These are phyloP conservation scores for Himalopsyche japonica DNA, from an alignment of 2,888 invertebrate genomes.

Conservation along the genomic window DNA sequence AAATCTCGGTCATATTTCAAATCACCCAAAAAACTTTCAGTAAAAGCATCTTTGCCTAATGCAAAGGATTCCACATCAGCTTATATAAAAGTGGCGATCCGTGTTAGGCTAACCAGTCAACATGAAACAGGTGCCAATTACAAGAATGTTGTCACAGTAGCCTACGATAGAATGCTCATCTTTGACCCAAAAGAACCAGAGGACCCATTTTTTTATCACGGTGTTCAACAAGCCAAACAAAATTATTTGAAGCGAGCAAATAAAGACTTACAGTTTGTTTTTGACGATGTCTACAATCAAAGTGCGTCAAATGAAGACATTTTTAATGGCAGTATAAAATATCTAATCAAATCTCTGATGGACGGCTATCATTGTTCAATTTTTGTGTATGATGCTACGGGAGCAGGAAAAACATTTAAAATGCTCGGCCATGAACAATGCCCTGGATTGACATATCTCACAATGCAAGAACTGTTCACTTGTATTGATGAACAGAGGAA, in stretches of 20 bases:
- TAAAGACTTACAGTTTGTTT: conserved; percentile 86
- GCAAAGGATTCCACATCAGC: conserved; percentile 57
- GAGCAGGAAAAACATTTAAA: conserved; percentile 93
- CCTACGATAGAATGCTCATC: conserved; percentile 77
- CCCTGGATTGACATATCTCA: conserved; percentile 87
- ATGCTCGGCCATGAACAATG: conserved; percentile 80
- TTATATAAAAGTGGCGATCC: conserved; percentile 80
- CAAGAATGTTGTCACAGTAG: conserved; percentile 72
- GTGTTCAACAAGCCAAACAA: conserved; percentile 73
- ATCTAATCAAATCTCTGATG: conserved; percentile 73
- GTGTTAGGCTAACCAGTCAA: conserved; percentile 79
- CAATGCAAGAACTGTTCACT: conserved; percentile 83
- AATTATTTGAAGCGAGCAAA: conserved; percentile 77
- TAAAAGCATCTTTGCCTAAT: conserved; percentile 51
- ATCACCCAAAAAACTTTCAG: background rate
- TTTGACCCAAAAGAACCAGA: conserved; percentile 88
- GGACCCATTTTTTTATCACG: conserved; percentile 81
- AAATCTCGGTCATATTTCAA: conserved; percentile 8
- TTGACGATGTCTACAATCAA: conserved; percentile 76
- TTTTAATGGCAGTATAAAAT: conserved; percentile 78
- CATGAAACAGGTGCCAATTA: conserved; percentile 65
- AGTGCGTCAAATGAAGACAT: conserved; percentile 73
- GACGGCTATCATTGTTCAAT: conserved; percentile 92
- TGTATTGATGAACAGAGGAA: conserved; percentile 71
- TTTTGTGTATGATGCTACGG: conserved; percentile 95